Evolutionary conservation across 2,797 vertebrate genomes (phyloP).

Genomic region (Bucorvus abyssinicus): DNA sequence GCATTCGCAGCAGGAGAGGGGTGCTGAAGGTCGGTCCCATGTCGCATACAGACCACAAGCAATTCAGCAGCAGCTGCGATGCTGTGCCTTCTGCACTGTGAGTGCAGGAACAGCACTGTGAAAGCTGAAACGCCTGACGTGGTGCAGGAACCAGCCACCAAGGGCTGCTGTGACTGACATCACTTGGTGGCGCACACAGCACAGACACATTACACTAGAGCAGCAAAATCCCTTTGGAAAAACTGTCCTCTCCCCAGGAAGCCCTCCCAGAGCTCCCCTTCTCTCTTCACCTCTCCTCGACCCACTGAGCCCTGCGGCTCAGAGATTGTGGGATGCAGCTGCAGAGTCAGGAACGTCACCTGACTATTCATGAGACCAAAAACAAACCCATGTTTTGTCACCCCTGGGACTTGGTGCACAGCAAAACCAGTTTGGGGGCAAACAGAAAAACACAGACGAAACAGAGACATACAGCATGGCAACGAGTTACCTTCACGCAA

Average conservation of each 20-base stretch:
- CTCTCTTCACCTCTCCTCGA: background rate
- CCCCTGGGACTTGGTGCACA: background rate
- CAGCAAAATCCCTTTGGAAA: background rate
- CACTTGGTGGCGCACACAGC: background rate
- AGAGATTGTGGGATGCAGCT: background rate
- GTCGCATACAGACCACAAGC: background rate
- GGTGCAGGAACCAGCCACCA: background rate
- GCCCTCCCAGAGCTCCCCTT: background rate
- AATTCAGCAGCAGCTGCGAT: background rate
- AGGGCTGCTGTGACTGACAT: background rate
- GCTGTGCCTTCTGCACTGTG: accelerated
- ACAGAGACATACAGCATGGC: background rate
- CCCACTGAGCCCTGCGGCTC: background rate
- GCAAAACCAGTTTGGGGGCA: background rate
- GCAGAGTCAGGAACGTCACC: background rate
- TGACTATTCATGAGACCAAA: background rate
- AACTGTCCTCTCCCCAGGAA: background rate
- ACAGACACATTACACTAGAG: background rate
- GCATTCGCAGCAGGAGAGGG: accelerated
- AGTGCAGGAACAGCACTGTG: background rate
- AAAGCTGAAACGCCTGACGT: background rate
- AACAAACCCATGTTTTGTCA: background rate
- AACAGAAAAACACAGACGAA: background rate
- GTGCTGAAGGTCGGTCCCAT: background rate
- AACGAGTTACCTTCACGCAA: slow-evolving; percentile 87